Evolutionary conservation across 2,797 vertebrate species (phyloP).

Genomic region (Acanthis flammea): DNA sequence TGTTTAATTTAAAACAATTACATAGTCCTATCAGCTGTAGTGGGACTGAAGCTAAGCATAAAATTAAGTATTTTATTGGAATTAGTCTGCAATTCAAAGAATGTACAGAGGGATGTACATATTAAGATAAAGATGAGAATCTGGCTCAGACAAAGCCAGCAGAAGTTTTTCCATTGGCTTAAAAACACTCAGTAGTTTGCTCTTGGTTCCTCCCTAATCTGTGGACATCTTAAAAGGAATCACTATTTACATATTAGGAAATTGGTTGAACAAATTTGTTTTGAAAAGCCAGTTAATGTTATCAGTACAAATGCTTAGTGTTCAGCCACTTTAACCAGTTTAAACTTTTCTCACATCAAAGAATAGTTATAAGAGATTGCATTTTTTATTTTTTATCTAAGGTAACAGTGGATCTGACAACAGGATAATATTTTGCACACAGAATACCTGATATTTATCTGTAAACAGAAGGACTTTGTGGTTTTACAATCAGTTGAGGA

Average conservation of each 20-base stretch:
- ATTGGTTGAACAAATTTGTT: not conserved
- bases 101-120: not conserved
- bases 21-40: not conserved
- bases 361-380: not conserved
- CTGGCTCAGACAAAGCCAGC: not conserved
- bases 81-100: not conserved
- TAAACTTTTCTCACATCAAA: not conserved
- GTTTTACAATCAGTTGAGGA: not conserved
- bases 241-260: not conserved
- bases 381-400: not conserved
- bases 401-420: not conserved
- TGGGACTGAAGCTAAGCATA: not conserved
- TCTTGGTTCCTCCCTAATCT: not conserved
- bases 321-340: not conserved
- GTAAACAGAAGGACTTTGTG: not conserved
- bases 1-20: slow-evolving; percentile 28
- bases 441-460: slow-evolving; percentile 14
- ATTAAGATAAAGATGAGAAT: not conserved
- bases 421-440: not conserved
- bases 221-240: not conserved
- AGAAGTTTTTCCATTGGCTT: not conserved
- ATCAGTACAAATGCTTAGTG: fast-evolving
- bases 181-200: not conserved
- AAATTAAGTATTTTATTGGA: not conserved
- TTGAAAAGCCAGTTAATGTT: not conserved